Base-by-base conservation (phyloP, 2,797 vertebrate species). In the Urocyon cinereoargenteus region DNA sequence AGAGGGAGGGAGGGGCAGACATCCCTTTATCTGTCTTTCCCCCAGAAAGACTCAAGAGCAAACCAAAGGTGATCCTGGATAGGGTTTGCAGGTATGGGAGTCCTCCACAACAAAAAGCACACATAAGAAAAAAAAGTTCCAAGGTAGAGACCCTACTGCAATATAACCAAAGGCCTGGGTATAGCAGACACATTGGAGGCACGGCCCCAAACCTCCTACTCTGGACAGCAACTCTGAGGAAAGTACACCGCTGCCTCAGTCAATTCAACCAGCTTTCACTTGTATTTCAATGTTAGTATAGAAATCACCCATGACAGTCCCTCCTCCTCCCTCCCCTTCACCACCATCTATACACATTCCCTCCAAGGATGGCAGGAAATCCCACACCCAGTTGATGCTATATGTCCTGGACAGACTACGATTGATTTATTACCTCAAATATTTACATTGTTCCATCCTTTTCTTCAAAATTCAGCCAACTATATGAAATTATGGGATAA, bases 401-500 rank as follows among this genome's bases (percentile, higher is more conserved):
- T 2, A 13, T 12, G 40, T 45, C 55, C 34, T 53, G 3, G 21
- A 82, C 55, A 94, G 66, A 89, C 57, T n/a, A 40, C 68, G 12
- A 34, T 40, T 57, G 81, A 22, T 57, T 70, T 40, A 75, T 88
- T 88, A 87, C 53, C 51, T 34, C n/a, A 92, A 90, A 81, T 2
- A 83, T 75, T 90, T 77, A 66, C 45, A 61, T 1, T 53, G 49
- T 22, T 75, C 13, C 28, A 85, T 36, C 68, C 36, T 96, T 68
- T 93, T 73, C 73, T 96, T 93, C n/a, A 95, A 91, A 97, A 86
- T 59, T 55, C 18, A 91, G 24, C 45, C 83, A 45, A 28, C 57
- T 89, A 70, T 28, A 34, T 28, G 84, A 90, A 95, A 95, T 62
- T 45, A 89, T 0, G 83, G 21, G 40, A 24, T 51, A 86, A 73